Evolutionary conservation across 2,888 invertebrate genomes (phyloP), one percentile per base, ranked within the genome.

Genomic region (Piscicola geometra): DNA sequence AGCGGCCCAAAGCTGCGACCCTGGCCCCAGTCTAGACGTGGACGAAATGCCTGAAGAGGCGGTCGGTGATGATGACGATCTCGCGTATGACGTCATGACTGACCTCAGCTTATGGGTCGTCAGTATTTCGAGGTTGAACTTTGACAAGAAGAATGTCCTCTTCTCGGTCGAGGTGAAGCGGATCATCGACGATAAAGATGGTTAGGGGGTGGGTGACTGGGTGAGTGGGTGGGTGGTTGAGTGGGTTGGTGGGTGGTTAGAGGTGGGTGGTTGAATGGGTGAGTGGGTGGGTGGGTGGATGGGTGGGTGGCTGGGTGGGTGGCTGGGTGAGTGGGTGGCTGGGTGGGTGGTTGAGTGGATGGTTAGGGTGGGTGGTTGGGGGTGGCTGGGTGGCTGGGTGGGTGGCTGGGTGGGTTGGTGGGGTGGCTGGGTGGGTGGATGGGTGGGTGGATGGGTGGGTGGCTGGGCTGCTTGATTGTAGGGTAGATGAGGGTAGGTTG

Each of bases 81-180:
- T n/a, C 35, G 69, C 52, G 9, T 79, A 79, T 30, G 83, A 83
- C 67, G 82, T 84, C 1, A 79, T 83, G 60, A 86, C 89, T 77
- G 90, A 91, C 83, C 84, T 91, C 76, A 90, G 89, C 78, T 87
- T 89, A 0, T 91, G 90, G 90, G 85, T 89, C 78, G 88, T 90
- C 0, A 88, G 88, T 18, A 89, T 91, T 73, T 88, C 66, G 81
- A 84, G 69, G 81, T 85, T 9, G 87, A 88, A 21, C 82, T 81
- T 1, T 81, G 85, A 85, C 71, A 87, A 86, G 80, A 81, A 81
- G 64, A 83, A 81, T 77, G 84, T 84, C 78, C 83, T 85, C 5
- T 88, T 87, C 79, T 83, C 84, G 66, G 85, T 88, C 41, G 85
- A 86, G 78, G 84, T 88, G 79, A 81, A 84, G 73, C 78, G 86